Conservation (phyloP, 2,113 vertebrate genomes). For the human (Homo sapiens) region GRCh38 chr5:142391001-142391500, state of each 20-base stretch:
- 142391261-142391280: neutral
- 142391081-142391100: neutral
- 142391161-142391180: neutral
- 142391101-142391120: neutral
- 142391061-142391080: neutral
- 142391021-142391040: neutral
- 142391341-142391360: neutral
- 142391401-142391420: neutral
- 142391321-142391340: neutral
- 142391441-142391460: neutral
- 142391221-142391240: neutral
- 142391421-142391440: neutral
- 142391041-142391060: neutral
- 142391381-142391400: neutral
- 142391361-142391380: neutral
- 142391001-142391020: neutral
- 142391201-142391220: neutral
- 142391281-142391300: neutral
- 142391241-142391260: neutral
- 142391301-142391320: neutral
- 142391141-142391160: neutral
- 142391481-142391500: neutral
- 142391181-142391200: neutral
- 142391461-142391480: neutral
- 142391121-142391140: neutral